Percentiles rank a stretch among this genome's conserved stretches.
phyloP scores from a whole-genome alignment of 1,140 invertebrate species.

The Meteorus sp. region DNA sequence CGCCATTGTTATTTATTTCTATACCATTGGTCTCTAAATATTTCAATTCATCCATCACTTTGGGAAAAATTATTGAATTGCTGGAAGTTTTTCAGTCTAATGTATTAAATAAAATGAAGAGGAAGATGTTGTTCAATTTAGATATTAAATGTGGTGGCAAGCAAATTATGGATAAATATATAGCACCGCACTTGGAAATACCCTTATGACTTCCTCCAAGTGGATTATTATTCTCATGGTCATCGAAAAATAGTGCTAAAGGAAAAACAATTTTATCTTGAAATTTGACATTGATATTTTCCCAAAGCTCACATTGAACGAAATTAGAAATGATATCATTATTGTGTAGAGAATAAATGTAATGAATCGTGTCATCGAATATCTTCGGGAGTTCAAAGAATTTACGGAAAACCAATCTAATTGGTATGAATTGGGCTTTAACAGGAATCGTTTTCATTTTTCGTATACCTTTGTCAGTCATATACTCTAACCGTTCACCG shows the following conservation, averaged over 20 bases:
- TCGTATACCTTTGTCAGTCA: conserved; percentile 6
- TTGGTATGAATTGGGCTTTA: conserved; percentile 27
- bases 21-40: conserved; percentile 37
- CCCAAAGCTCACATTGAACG: conserved; percentile 39
- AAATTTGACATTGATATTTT: conserved; percentile 21
- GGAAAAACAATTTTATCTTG: conserved; percentile 34
- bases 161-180: conserved; percentile 35
- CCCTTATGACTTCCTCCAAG: conserved; percentile 33
- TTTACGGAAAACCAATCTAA: conserved; percentile 25
- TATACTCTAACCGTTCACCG: too few relatives aligned
- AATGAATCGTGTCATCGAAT: conserved; percentile 24
- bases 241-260: conserved; percentile 34
- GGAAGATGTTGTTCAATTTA: conserved; percentile 38
- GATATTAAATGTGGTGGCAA: conserved; percentile 30
- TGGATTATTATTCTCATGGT: conserved; percentile 21
- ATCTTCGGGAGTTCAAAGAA: conserved; percentile 32
- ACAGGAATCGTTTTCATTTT: conserved; percentile 24
- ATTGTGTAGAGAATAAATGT: conserved; percentile 24
- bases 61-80: conserved; percentile 34
- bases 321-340: conserved; percentile 36
- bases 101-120: conserved; percentile 36
- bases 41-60: conserved; percentile 35
- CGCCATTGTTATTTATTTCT: conserved; percentile 19
- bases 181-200: conserved; percentile 36
- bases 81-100: conserved; percentile 34